Percentiles rank a stretch among this genome's conserved stretches.
Evolutionary conservation across 2,797 vertebrate species (phyloP).

Genomic region (Prionace glauca): DNA sequence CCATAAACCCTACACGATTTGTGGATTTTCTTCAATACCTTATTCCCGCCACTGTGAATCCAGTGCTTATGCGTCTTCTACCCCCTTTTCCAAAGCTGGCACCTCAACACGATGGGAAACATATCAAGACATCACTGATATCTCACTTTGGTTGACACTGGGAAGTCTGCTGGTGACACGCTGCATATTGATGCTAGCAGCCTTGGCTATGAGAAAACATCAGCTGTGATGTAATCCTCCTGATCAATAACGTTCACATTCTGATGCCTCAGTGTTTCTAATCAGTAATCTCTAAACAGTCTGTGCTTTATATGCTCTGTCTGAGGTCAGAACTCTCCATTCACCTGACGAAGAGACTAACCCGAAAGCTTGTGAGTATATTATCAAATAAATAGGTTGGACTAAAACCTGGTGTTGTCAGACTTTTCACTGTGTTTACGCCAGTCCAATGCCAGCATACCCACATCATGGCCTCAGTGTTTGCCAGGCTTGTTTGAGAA

Average conservation of each 20-base stretch:
- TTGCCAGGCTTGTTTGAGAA: neutral
- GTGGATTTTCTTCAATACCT: constrained; percentile 66
- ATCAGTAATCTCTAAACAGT: no score
- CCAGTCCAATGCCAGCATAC: no score
- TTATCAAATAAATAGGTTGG: no score
- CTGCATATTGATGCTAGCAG: neutral
- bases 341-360: no score
- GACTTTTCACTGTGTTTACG: no score
- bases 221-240: neutral
- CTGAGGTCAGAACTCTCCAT: no score
- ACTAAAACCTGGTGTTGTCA: no score
- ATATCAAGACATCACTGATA: neutral
- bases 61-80: constrained; percentile 41
- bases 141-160: neutral
- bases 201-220: neutral
- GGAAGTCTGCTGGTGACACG: neutral
- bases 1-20: constrained; percentile 81
- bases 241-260: neutral
- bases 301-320: no score
- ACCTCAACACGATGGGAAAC: neutral
- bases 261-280: neutral
- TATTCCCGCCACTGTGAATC: constrained; percentile 93
- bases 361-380: no score
- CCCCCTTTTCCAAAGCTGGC: neutral
- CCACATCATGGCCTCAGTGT: neutral